A percentile compares a stretch with the other conserved stretches of the same genome.
Conservation (phyloP, 2,797 vertebrate species). For the Syngnathus rostellatus region DNA sequence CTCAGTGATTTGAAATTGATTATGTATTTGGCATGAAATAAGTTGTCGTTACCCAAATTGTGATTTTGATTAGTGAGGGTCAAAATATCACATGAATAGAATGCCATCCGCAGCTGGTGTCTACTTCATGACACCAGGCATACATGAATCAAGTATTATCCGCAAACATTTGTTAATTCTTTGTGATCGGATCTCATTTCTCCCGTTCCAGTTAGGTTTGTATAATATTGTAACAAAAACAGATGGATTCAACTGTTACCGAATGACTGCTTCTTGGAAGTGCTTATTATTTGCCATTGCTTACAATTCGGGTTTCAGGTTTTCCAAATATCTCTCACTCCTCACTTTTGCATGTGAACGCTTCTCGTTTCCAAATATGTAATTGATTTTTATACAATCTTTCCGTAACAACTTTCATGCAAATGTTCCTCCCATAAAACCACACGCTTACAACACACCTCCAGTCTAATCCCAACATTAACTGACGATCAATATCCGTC, state of each 20-base stretch:
- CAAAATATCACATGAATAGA: no score
- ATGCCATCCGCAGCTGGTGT: no score
- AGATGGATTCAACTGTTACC: background rate
- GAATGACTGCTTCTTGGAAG: no score
- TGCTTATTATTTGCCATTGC: background rate
- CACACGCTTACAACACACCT: slow-evolving; percentile 51
- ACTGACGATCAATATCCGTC: slow-evolving; percentile 50
- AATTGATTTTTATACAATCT: background rate
- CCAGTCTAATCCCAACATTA: slow-evolving; percentile 61
- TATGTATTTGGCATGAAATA: no score
- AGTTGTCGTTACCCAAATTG: no score
- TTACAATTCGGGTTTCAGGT: background rate
- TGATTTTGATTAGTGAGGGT: no score
- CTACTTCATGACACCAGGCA: no score
- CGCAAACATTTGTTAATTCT: no score
- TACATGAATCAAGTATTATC: no score
- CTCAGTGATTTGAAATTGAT: no score
- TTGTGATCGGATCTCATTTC: background rate
- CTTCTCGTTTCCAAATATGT: background rate
- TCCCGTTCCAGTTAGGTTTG: background rate
- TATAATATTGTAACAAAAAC: no score
- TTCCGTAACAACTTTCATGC: slow-evolving; percentile 20
- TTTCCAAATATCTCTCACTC: background rate
- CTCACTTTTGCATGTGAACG: background rate
- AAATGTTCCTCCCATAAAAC: slow-evolving; percentile 26